Conservation (phyloP, 2,113 vertebrate genomes). For the Epinephelus lanceolatus region DNA sequence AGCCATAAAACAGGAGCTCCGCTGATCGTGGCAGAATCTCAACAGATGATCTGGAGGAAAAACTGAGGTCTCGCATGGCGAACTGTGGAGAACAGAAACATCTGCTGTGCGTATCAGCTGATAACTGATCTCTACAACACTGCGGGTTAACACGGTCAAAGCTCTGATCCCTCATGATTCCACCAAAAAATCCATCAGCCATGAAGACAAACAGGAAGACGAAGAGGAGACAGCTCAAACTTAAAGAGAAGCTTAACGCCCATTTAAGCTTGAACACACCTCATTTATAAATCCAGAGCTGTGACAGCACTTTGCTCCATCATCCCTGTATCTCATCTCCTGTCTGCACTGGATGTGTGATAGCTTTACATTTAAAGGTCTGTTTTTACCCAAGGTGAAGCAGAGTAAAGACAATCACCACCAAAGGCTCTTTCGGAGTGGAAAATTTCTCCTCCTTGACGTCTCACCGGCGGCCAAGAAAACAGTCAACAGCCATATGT, state of each 20-base stretch:
- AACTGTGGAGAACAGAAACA: not conserved
- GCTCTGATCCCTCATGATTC: not conserved
- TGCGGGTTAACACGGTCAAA: not conserved
- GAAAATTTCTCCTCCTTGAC: too few relatives aligned
- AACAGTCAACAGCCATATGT: too few relatives aligned
- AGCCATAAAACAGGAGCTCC: not conserved
- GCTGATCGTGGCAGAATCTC: not conserved
- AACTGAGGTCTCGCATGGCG: not conserved
- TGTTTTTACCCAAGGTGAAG: too few relatives aligned
- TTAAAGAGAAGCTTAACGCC: not conserved
- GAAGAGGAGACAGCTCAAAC: not conserved
- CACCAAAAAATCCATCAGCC: not conserved
- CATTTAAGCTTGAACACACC: not conserved
- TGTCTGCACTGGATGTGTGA: too few relatives aligned
- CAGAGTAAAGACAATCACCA: too few relatives aligned
- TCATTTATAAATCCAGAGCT: too few relatives aligned
- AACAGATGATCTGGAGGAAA: not conserved
- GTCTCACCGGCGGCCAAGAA: too few relatives aligned
- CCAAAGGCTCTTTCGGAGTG: too few relatives aligned
- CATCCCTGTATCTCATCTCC: too few relatives aligned
- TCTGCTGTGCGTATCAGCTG: not conserved
- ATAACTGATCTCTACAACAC: not conserved
- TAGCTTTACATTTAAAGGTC: too few relatives aligned
- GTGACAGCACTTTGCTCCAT: too few relatives aligned
- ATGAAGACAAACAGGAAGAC: not conserved